Evolutionary conservation across 2,113 vertebrate species (phyloP).

Genomic region (Chrysochloris asiatica): DNA sequence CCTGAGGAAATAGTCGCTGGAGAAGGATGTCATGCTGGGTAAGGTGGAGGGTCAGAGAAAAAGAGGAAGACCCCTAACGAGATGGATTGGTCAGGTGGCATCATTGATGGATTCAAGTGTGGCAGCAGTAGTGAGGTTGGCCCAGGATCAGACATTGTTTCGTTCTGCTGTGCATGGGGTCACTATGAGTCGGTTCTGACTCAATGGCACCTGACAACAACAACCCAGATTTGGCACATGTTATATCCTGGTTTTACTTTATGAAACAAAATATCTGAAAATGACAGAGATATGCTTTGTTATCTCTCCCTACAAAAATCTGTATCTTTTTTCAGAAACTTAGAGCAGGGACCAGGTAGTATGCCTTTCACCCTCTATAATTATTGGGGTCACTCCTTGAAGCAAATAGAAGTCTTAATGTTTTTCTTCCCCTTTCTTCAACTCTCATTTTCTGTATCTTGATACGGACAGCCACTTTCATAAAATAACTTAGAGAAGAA

Average conservation of each 20-base stretch:
- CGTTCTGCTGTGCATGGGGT: no score
- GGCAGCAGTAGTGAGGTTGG: no score
- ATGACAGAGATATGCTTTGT: background rate
- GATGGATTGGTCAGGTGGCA: no score
- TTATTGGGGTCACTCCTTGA: background rate
- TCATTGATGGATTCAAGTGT: no score
- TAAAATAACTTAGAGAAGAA: background rate
- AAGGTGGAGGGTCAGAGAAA: no score
- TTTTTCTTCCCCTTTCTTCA: background rate
- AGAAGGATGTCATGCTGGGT: no score
- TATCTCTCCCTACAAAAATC: background rate
- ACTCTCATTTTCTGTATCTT: background rate
- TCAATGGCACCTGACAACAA: no score
- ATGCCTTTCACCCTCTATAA: background rate
- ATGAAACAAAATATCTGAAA: background rate
- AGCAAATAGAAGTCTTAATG: background rate
- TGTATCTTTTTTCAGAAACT: background rate
- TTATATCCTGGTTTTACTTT: background rate
- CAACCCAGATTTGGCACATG: background rate
- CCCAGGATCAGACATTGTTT: no score
- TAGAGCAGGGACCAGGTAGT: background rate
- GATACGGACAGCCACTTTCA: background rate
- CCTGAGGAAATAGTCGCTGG: no score
- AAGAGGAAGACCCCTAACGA: no score
- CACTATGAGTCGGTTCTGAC: no score